A percentile compares a stretch with the other conserved stretches of the same genome.
These are phyloP conservation scores for Boloria selene DNA, from an alignment of 2,888 invertebrate genomes.

Conservation along the genomic window DNA sequence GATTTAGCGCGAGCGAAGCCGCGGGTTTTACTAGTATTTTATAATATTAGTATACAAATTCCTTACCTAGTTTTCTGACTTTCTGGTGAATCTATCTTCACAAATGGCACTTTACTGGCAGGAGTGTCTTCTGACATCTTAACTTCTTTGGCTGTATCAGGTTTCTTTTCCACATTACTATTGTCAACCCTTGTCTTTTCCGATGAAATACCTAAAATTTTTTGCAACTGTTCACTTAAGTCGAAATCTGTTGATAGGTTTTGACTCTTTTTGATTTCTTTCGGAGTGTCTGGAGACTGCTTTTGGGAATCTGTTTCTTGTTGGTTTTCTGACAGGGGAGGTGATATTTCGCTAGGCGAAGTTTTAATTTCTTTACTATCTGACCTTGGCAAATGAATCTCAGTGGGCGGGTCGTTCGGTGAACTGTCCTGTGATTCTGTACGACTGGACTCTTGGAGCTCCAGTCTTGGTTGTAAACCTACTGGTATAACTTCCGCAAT, in stretches of 20 bases:
- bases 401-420: conserved; percentile 66
- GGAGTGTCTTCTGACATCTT: conserved; percentile 66
- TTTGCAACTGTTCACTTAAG: conserved; percentile 76
- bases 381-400: conserved; percentile 69
- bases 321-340: conserved; percentile 64
- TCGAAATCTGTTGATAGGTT: conserved; percentile 78
- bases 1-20: too few species aligned
- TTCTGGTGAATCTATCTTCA: conserved; percentile 79
- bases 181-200: conserved; percentile 69
- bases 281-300: conserved; percentile 72
- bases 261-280: conserved; percentile 77
- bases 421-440: conserved; percentile 61
- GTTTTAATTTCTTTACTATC: conserved; percentile 67
- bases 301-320: conserved; percentile 70
- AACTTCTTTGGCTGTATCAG: conserved; percentile 66
- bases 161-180: conserved; percentile 61
- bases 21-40: too few species aligned
- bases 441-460: conserved; percentile 59
- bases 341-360: conserved; percentile 76
- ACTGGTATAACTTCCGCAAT: conserved; percentile 76
- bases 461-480: conserved; percentile 65
- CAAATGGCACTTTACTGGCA: conserved; percentile 67
- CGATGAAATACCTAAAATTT: conserved; percentile 75
- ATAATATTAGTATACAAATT: too few species aligned
- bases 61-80: conserved; percentile 66